A percentile compares a stretch with the other conserved stretches of the same genome.
phyloP scores from a whole-genome alignment of 37 sponge, comb jelly and placozoan species.

The Haliclona indistincta region DNA sequence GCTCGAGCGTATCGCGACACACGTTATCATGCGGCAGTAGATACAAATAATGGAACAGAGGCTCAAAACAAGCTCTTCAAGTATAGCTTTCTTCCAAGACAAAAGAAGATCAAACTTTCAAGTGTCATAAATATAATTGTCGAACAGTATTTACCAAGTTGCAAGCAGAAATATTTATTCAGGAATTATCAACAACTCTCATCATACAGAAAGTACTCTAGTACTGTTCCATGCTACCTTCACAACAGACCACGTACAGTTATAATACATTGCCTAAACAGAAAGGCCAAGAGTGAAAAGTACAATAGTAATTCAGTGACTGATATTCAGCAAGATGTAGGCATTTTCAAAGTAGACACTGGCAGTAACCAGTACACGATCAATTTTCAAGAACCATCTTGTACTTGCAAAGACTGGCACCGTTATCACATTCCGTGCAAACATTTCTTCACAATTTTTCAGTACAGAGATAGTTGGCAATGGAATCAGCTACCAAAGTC shows the following conservation, averaged over 20 bases:
- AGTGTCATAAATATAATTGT: background rate
- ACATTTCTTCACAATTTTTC: conserved; percentile 1
- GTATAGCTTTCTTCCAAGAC: conserved; percentile 4
- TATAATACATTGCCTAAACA: conserved; percentile 9
- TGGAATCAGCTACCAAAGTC: background rate
- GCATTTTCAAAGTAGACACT: background rate
- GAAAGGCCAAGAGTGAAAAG: background rate
- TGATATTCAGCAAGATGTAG: background rate
- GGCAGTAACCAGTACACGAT: background rate
- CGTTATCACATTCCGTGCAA: conserved; percentile 8
- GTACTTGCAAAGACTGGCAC: conserved; percentile 22
- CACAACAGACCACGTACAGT: conserved; percentile 6
- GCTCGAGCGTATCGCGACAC: background rate
- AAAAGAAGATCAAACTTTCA: background rate
- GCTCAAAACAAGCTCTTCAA: conserved; percentile 4
- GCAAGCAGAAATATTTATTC: background rate
- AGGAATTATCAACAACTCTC: conserved; percentile 2
- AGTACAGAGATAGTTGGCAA: background rate
- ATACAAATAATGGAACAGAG: conserved; percentile 12
- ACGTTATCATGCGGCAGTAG: background rate
- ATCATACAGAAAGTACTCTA: background rate
- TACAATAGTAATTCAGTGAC: background rate
- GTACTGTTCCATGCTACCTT: conserved; percentile 2
- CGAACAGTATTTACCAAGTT: background rate
- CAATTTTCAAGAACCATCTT: conserved; percentile 16